Base-by-base conservation (phyloP, 1,140 invertebrate genomes). In the Dufourea novaeangliae region DNA sequence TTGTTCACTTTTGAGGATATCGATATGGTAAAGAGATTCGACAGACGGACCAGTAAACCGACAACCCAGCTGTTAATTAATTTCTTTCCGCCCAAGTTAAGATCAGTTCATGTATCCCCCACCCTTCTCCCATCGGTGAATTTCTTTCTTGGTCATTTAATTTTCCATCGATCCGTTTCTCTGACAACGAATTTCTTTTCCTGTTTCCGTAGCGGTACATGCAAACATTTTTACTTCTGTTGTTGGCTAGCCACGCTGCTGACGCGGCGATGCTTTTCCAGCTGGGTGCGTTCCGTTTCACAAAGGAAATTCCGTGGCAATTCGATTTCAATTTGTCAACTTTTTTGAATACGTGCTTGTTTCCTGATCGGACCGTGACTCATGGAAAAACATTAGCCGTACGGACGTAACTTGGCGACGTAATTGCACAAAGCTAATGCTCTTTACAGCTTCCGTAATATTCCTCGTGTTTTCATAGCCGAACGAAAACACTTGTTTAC, bases 401-500 rank as follows among this genome's bases (percentile, higher is more conserved):
- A 54, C 29, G 54, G 74, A 27, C 41, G 57, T 39, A 62, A 62
- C n/a, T 62, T 64, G 52, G 68, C 59, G 59, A 41, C 63, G 63
- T 83, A 84, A 86, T 87, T 79, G 77, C 83, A 88, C 79, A 82
- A 85, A 74, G 82, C 85, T 86, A 88, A 89, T 85, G 83, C 80
- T 86, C 82, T 89, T 85, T 88, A 89, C 84, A 87, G 86, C 85
- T 85, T 86, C 82, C 70, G 62, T 85, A 78, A 68, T 75, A 32
- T 34, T 76, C 61, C 34, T 75, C 54, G 71, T 66, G 50, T 76
- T 80, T 17, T 59, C 73, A 67, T 72, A 80, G 71, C 77, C 67
- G 39, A 78, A 88, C 88, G 89, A 86, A 86, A 25, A 87, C 87
- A 89, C 84, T 84, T 87, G 87, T 88, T 87, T 85, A 92, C 90